phyloP scores from a whole-genome alignment of 2,113 vertebrate species.

The Galemys pyrenaicus region DNA sequence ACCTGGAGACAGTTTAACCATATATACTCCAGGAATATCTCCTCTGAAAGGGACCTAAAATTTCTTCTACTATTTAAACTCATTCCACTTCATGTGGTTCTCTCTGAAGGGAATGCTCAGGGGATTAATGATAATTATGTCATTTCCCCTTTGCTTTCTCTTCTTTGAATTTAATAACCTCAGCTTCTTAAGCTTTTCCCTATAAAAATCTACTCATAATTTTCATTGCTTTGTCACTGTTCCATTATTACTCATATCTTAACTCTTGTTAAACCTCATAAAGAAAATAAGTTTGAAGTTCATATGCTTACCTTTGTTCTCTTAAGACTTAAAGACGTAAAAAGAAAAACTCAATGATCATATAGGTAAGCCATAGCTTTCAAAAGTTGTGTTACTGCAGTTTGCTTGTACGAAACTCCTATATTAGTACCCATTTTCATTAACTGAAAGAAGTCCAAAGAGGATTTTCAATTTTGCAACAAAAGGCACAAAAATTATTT shows the following conservation, averaged over 20 bases:
- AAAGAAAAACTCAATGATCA: background rate
- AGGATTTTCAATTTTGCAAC: background rate
- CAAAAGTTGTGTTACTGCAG: background rate
- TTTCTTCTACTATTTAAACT: background rate
- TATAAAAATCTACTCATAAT: slow-evolving; percentile 3
- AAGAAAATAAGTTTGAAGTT: background rate
- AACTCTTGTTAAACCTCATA: slow-evolving; percentile 17
- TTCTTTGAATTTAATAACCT: slow-evolving; percentile 36
- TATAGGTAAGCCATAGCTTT: background rate
- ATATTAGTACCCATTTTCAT: background rate
- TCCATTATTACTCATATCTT: slow-evolving; percentile 8
- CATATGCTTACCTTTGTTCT: slow-evolving; percentile 28
- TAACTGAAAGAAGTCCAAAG: background rate
- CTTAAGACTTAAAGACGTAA: background rate
- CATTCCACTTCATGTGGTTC: background rate
- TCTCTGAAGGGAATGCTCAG: background rate
- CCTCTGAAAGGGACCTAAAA: background rate
- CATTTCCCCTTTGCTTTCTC: background rate
- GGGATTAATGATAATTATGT: background rate
- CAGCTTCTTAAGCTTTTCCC: background rate
- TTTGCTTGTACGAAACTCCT: background rate
- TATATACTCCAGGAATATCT: background rate
- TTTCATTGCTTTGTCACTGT: background rate
- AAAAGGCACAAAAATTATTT: background rate
- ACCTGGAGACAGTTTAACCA: background rate